A percentile compares a stretch with the other conserved stretches of the same genome.
These are phyloP conservation scores for Spongilla lacustris DNA, from an alignment of 37 sponge, comb jelly and placozoan species.

Conservation along the genomic window DNA sequence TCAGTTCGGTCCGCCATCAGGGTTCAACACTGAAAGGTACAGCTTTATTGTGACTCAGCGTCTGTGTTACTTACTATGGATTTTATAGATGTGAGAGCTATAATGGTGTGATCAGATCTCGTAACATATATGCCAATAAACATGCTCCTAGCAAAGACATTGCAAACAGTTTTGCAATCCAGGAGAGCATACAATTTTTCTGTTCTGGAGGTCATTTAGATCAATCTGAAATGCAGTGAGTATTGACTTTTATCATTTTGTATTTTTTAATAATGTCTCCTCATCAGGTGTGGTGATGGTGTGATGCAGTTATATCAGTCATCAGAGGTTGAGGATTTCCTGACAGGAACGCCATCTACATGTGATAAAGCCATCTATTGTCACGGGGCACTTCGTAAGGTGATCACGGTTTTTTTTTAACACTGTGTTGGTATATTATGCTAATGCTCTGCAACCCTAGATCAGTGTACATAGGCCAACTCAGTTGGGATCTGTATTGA, in stretches of 20 bases:
- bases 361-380: too few relatives aligned
- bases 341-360: slow-evolving; percentile 15
- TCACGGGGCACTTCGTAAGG: too few relatives aligned
- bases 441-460: too few relatives aligned
- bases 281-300: slow-evolving; percentile 12
- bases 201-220: slow-evolving; percentile 8
- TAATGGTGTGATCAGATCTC: slow-evolving; percentile 27
- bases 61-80: neutral
- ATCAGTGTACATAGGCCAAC: too few relatives aligned
- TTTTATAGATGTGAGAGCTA: slow-evolving; percentile 52
- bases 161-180: slow-evolving; percentile 9
- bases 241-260: neutral
- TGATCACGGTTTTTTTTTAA: too few relatives aligned
- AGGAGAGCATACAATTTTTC: slow-evolving; percentile 7
- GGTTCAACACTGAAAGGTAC: slow-evolving; percentile 60
- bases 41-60: too few relatives aligned
- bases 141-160: slow-evolving; percentile 60
- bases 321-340: slow-evolving; percentile 9
- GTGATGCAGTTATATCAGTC: neutral
- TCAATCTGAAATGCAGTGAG: neutral
- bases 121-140: slow-evolving; percentile 43
- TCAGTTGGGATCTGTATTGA: too few relatives aligned
- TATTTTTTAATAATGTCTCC: too few relatives aligned
- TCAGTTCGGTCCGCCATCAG: slow-evolving; percentile 48
- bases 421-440: too few relatives aligned